These are phyloP conservation scores for Bembecia ichneumoniformis DNA, from an alignment of 2,888 invertebrate species.

Conservation along the genomic window DNA sequence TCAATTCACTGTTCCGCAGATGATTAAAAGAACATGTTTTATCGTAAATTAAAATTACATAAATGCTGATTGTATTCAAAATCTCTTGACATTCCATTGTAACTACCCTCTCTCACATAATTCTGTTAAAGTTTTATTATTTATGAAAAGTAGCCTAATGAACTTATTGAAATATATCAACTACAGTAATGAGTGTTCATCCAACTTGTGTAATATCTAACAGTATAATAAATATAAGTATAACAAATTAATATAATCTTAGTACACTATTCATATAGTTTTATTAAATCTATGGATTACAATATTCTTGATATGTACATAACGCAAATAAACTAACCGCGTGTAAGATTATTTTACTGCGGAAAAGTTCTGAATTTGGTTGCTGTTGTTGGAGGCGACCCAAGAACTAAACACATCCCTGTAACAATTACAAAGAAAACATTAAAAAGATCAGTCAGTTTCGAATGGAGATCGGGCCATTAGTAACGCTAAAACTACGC, in stretches of 20 bases:
- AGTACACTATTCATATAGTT: constrained; percentile 2
- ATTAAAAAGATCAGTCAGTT: too few species aligned
- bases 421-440: constrained; percentile 34
- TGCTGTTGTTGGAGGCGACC: constrained; percentile 90
- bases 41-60: too few species aligned
- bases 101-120: too few species aligned
- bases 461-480: too few species aligned
- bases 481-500: too few species aligned
- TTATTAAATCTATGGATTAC: not conserved
- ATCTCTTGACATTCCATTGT: too few species aligned
- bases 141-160: too few species aligned
- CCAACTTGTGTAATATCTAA: constrained; percentile 3
- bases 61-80: too few species aligned
- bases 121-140: too few species aligned
- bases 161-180: not conserved
- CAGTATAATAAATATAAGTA: constrained; percentile 13
- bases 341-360: constrained; percentile 78
- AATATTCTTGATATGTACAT: constrained; percentile 19
- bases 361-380: constrained; percentile 82
- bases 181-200: not conserved
- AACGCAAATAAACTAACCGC: constrained; percentile 2
- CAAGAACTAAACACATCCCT: constrained; percentile 93
- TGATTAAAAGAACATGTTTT: too few species aligned
- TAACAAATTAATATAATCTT: constrained; percentile 13
- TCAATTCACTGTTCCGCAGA: too few species aligned